Evolutionary conservation across 2,113 vertebrate genomes (phyloP), one percentile per base, ranked within the genome.

Genomic region (Empidonax traillii): DNA sequence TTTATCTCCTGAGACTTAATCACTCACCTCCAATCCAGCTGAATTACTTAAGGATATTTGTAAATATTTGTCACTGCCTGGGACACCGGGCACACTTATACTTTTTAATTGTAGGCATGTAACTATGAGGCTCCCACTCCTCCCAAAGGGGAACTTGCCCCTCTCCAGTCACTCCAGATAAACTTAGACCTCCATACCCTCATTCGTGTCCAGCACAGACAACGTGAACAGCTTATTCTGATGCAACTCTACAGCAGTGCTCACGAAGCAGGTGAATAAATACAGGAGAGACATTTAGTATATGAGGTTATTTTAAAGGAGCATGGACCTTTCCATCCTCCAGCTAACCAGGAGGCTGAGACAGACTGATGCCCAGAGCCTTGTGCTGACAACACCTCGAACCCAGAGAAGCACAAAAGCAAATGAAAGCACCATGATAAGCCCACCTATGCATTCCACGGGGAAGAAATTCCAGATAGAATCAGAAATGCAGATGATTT

Each of bases 301-400:
- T 23, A 43, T 17, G 21, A 63, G 30, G 10, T 77, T 76, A 22
- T 71, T 88, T 59, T 44, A 41, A 84, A 72, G 6, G 7, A 4
- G 10, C 31, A 47, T 11, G 33, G 37, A 49, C n/a, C 43, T 71
- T 83, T n/a, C 51, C 51, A 33, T 19, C 28, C 20, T 90, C 62
- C 43, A 58, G 0, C 7, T 67, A 16, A 39, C 9, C 18, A 58
- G 5, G 2, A 80, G 12, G 4, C 2, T 74, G 43, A 49, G 71
- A 35, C 67, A 82, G 43, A 31, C 1, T 43, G 21, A 76, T 85
- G 33, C 43, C 25, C 47, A 44, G 47, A 20, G 41, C 47, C 43
- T 44, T 28, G 44, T 52, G 51, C 51, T 93, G 63, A 41, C 59
- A 74, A 5, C 8, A 17, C 47, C 72, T 56, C 51, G 55, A 63